Conservation (phyloP, 2,797 vertebrate genomes). For the Cossypha niveicapilla region DNA sequence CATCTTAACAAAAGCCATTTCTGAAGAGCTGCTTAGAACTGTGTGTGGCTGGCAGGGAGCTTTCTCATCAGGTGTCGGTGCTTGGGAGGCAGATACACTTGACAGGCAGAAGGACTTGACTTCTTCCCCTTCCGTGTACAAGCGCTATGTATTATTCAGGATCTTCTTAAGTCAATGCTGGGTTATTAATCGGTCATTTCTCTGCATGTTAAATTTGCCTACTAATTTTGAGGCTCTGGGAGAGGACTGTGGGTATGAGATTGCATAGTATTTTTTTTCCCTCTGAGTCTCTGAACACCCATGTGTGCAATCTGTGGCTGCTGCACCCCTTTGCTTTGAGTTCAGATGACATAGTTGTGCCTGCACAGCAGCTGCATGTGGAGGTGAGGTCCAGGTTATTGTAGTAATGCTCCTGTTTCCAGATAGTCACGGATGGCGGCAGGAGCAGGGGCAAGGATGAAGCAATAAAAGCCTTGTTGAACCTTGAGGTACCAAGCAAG, state of each 20-base stretch:
- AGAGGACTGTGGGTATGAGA: neutral
- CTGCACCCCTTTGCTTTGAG: neutral
- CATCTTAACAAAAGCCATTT: neutral
- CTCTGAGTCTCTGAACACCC: neutral
- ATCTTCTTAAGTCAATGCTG: slow-evolving; percentile 60
- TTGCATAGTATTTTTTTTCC: neutral
- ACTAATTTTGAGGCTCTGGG: neutral
- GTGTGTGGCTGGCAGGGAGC: neutral
- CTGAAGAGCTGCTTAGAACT: neutral
- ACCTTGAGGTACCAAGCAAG: neutral
- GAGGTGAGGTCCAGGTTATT: neutral
- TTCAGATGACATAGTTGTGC: neutral
- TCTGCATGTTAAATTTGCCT: slow-evolving; percentile 54
- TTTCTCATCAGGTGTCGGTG: neutral
- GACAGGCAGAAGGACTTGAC: slow-evolving; percentile 52
- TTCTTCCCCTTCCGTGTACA: slow-evolving; percentile 31
- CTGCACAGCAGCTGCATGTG: rapidly evolving
- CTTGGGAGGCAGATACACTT: slow-evolving; percentile 27
- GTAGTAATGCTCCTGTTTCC: neutral
- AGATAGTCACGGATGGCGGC: neutral
- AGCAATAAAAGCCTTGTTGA: neutral
- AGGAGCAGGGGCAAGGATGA: neutral
- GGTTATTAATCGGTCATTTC: slow-evolving; percentile 47
- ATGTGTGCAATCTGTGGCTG: neutral
- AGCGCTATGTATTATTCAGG: slow-evolving; percentile 60